These are phyloP conservation scores for Sylvicola fuscatus DNA, from an alignment of 2,888 invertebrate species.

Conservation along the genomic window DNA sequence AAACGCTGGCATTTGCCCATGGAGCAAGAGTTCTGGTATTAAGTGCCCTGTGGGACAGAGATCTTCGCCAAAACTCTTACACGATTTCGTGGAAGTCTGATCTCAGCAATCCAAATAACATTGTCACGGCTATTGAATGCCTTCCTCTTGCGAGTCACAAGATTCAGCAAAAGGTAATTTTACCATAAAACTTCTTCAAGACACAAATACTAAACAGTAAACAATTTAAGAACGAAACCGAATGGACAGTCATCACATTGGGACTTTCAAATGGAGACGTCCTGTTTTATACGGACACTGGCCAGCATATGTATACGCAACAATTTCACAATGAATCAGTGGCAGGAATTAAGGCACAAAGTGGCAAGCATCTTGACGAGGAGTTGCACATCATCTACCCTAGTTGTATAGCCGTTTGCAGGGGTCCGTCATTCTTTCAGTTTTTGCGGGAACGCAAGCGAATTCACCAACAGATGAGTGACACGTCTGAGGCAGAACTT, in stretches of 20 bases:
- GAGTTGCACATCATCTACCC: conserved; percentile 27
- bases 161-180: background rate
- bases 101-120: conserved; percentile 29
- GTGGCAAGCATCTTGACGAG: conserved; percentile 23
- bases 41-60: conserved; percentile 38
- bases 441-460: conserved; percentile 60
- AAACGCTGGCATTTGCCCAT: conserved; percentile 44
- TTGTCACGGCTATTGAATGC: conserved; percentile 27
- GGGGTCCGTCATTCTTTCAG: conserved; percentile 49
- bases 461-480: conserved; percentile 32
- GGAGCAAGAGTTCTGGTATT: conserved; percentile 43
- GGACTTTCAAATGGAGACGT: conserved; percentile 73
- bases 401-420: conserved; percentile 60
- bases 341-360: conserved; percentile 56
- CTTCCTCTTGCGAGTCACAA: conserved; percentile 25
- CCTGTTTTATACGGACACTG: conserved; percentile 75
- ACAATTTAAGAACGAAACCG: conserved; percentile 42
- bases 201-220: background rate
- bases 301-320: conserved; percentile 60
- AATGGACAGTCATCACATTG: conserved; percentile 83
- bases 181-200: conserved; percentile 1
- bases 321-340: conserved; percentile 68
- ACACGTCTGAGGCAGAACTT: no score
- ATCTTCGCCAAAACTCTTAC: conserved; percentile 24
- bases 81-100: conserved; percentile 34